phyloP scores from a whole-genome alignment of 2,888 invertebrate species.

The Cephus runcator region DNA sequence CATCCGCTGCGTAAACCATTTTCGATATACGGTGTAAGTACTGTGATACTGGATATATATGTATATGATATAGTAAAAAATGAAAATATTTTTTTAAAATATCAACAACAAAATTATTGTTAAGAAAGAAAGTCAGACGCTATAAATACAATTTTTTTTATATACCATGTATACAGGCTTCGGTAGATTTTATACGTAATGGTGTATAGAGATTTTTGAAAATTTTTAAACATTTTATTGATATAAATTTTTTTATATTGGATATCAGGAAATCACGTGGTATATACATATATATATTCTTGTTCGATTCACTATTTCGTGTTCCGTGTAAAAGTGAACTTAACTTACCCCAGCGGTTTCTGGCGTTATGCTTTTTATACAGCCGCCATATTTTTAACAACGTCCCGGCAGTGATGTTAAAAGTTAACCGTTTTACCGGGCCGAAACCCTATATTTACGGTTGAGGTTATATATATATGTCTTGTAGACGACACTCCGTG shows the following conservation, averaged over 20 bases:
- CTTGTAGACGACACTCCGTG: background rate
- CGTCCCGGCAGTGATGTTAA: conserved; percentile 28
- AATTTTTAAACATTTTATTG: too few relatives aligned
- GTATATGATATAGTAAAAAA: too few relatives aligned
- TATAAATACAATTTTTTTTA: too few relatives aligned
- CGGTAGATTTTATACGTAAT: too few relatives aligned
- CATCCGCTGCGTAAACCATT: conserved; percentile 31
- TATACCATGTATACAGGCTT: too few relatives aligned
- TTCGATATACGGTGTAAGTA: conserved; percentile 29
- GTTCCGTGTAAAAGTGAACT: background rate
- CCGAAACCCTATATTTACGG: conserved; percentile 35
- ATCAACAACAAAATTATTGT: background rate
- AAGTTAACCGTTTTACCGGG: conserved; percentile 46
- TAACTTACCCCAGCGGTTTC: background rate
- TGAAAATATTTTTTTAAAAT: background rate
- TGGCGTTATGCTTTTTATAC: conserved; percentile 18
- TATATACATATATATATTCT: background rate
- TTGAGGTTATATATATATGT: conserved; percentile 38
- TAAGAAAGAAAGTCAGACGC: background rate
- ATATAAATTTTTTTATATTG: too few relatives aligned
- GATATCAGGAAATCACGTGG: too few relatives aligned
- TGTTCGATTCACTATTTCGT: background rate
- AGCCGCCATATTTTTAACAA: conserved; percentile 22
- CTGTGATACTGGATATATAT: too few relatives aligned
- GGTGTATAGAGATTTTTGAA: too few relatives aligned